These are phyloP conservation scores for Pteronotus mesoamericanus DNA, from an alignment of 2,797 vertebrate species.

Conservation along the genomic window DNA sequence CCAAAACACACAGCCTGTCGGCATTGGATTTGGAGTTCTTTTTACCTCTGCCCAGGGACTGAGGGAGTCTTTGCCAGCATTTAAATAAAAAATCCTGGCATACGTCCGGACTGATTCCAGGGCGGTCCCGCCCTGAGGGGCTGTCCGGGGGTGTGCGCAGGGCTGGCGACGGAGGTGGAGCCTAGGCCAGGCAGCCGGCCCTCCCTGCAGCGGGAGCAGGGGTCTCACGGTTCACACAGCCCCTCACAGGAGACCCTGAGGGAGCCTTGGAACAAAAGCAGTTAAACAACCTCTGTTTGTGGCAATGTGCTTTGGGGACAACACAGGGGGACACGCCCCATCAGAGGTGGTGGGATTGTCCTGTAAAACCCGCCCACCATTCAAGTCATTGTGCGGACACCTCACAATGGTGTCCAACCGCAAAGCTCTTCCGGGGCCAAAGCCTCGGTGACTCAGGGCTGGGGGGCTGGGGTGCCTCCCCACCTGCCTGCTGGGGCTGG, in stretches of 20 bases:
- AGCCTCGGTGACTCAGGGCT: neutral
- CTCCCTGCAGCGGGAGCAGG: neutral
- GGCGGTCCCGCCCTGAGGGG: neutral
- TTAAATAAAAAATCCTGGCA: neutral
- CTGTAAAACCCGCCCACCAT: neutral
- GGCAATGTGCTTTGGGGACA: neutral
- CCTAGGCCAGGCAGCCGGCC: neutral
- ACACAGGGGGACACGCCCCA: neutral
- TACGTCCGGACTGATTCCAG: neutral
- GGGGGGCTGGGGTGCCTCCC: neutral
- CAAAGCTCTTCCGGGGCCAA: neutral
- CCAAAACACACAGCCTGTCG: neutral
- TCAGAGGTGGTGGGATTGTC: neutral
- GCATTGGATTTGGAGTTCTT: neutral
- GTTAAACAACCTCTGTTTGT: neutral
- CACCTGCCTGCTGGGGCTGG: neutral
- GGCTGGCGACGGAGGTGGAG: rapidly evolving
- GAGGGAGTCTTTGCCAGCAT: neutral
- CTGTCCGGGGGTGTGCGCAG: too few relatives aligned
- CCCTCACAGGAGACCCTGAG: neutral
- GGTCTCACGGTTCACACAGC: neutral
- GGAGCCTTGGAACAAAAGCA: neutral
- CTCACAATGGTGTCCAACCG: neutral
- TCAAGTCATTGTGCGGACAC: neutral
- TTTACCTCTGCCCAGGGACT: neutral